Evolutionary conservation across 2,797 vertebrate genomes (phyloP).

Genomic region (Paratrypauchen microcephalus): DNA sequence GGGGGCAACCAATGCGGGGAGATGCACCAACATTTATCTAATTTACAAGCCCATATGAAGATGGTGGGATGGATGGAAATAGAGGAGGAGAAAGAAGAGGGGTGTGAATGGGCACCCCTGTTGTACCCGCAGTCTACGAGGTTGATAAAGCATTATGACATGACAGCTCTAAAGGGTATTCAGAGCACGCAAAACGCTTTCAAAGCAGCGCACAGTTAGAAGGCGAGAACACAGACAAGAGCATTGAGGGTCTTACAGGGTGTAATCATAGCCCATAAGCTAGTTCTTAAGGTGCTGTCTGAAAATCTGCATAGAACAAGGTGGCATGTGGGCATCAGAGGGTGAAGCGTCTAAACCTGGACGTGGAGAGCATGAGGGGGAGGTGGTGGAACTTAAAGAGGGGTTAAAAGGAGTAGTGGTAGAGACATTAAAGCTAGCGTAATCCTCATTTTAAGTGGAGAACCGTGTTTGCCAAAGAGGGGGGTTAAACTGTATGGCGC

Average conservation of each 20-base stretch:
- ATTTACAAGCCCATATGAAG: conserved; percentile 54
- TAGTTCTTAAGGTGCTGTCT: conserved; percentile 50
- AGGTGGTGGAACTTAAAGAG: conserved; percentile 43
- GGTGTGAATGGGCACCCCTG: conserved; percentile 5
- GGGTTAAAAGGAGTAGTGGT: neutral
- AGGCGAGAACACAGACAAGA: conserved; percentile 62
- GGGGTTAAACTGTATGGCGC: neutral
- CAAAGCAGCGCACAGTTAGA: conserved; percentile 28
- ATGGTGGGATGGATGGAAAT: conserved; percentile 1
- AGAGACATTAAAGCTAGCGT: conserved; percentile 8
- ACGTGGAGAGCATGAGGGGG: conserved; percentile 33
- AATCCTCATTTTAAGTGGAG: conserved; percentile 24
- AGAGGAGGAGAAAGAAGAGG: neutral
- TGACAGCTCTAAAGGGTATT: conserved; percentile 17
- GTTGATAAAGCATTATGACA: conserved; percentile 30
- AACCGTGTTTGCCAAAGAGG: conserved; percentile 12
- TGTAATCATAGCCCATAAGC: conserved; percentile 55
- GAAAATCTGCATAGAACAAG: conserved; percentile 58
- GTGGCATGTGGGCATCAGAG: conserved; percentile 28
- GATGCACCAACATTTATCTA: conserved; percentile 60
- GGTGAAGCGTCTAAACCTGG: conserved; percentile 32
- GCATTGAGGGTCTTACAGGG: conserved; percentile 55
- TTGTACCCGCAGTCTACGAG: conserved; percentile 38
- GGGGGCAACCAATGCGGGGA: conserved; percentile 31
- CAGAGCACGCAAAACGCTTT: conserved; percentile 14